A percentile compares a stretch with the other conserved stretches of the same genome.
phyloP scores from a whole-genome alignment of 2,797 vertebrate genomes.

The Triplophysa bombifrons region DNA sequence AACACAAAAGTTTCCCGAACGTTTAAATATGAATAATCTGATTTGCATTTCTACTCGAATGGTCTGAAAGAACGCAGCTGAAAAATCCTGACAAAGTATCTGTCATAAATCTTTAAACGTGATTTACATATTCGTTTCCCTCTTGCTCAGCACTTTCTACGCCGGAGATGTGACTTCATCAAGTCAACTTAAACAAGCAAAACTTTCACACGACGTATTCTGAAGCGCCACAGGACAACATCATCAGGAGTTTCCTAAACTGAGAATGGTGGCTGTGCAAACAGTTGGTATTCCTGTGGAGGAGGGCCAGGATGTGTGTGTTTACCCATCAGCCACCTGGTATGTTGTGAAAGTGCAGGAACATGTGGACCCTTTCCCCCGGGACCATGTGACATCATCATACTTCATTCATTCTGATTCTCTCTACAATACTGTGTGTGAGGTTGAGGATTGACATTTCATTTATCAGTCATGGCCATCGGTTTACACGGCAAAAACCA shows the following conservation, averaged over 20 bases:
- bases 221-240: conserved; percentile 45
- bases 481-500: neutral
- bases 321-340: conserved; percentile 75
- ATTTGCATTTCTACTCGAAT: neutral
- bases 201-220: conserved; percentile 17
- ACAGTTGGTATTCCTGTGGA: conserved; percentile 64
- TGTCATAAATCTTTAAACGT: neutral
- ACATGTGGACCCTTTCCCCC: conserved; percentile 31
- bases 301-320: conserved; percentile 63
- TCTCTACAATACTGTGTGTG: neutral
- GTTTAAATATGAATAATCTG: neutral
- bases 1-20: neutral
- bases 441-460: neutral
- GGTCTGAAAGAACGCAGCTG: neutral
- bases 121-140: conserved; percentile 15
- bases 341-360: conserved; percentile 65
- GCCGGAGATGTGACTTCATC: conserved; percentile 60
- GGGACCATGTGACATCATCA: neutral
- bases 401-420: neutral
- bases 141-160: conserved; percentile 64
- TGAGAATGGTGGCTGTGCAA: conserved; percentile 67
- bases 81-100: neutral
- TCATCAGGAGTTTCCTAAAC: conserved; percentile 70
- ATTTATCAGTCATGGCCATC: neutral
- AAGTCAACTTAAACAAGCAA: conserved; percentile 64